Evolutionary conservation across 2,797 vertebrate genomes (phyloP), one percentile per base, ranked within the genome.

Genomic region (Periparus ater): DNA sequence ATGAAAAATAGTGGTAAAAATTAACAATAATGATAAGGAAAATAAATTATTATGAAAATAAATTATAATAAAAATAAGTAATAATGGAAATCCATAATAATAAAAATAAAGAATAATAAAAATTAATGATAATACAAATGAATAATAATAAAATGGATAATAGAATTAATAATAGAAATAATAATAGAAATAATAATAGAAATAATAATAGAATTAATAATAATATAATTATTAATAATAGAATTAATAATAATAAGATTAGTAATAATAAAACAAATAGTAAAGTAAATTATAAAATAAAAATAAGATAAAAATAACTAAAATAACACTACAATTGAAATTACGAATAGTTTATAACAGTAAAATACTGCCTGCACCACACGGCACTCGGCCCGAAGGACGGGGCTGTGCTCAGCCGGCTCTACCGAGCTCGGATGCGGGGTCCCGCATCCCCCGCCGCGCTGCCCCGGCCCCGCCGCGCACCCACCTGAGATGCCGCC

Each of bases 401-500:
- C 0, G 11, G 34, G n/a, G 23, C 7, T 5, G 32, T 2, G 9
- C 51, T 20, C 61, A 1, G 36, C 13, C 60, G 10, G 27, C 66
- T 23, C 8, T 1, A 3, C 82, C 21, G 42, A 34, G 53, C 27
- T 40, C 38, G 38, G 38, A 40, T 40, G 38, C 38, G 38, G 55
- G 15, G 34, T 23, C 47, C 36, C 53, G 29, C 77, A 51, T 58
- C 44, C 45, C 50, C 13, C 11, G 20, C 70, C 32, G 13, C 40
- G 6, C 51, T 40, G 19, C n/a, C n/a, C n/a, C n/a, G n/a, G n/a
- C n/a, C n/a, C n/a, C n/a, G n/a, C n/a, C n/a, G n/a, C n/a, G 23
- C 51, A 82, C 89, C 51, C 57, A 99, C 99, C 99, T 98, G 99
- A 99, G 92, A 99, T 98, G 76, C 99, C 99, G 86, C 98, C 99